A percentile compares a stretch with the other conserved stretches of the same genome.
Evolutionary conservation across 2,888 invertebrate genomes (phyloP).

Genomic region (Rhagonycha lutea): DNA sequence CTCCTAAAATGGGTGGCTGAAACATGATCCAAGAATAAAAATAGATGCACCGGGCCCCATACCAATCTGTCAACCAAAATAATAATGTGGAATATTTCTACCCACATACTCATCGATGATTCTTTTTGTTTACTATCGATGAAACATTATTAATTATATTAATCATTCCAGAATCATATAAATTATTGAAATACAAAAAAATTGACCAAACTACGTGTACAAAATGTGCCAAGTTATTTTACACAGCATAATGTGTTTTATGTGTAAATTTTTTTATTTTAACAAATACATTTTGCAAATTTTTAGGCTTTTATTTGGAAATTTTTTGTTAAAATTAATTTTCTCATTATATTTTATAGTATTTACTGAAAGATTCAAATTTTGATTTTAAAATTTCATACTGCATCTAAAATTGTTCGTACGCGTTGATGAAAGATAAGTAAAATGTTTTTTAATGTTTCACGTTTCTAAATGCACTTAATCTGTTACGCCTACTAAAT

Average conservation of each 20-base stretch:
- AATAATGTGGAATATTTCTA: slow-evolving; percentile 29
- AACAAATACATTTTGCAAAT: too few relatives aligned
- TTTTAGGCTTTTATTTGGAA: too few relatives aligned
- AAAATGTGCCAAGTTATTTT: neutral
- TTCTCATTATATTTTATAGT: too few relatives aligned
- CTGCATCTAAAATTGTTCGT: neutral
- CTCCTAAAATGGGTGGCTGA: slow-evolving; percentile 68
- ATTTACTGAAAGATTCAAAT: neutral
- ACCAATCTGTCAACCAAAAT: slow-evolving; percentile 44
- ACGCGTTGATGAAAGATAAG: neutral
- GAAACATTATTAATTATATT: neutral
- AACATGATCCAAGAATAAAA: slow-evolving; percentile 65
- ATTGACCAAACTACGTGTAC: neutral
- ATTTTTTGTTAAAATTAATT: too few relatives aligned
- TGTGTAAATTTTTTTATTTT: neutral
- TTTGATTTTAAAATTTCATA: neutral
- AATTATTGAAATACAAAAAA: neutral
- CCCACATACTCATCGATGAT: slow-evolving; percentile 21
- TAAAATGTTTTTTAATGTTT: neutral
- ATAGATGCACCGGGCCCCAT: slow-evolving; percentile 56
- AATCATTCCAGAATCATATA: neutral
- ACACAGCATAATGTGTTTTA: neutral
- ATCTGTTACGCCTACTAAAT: neutral
- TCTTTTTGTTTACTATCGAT: neutral
- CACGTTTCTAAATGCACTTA: neutral